phyloP scores from a whole-genome alignment of 2,888 invertebrate genomes.

The Tortricodes alternella region DNA sequence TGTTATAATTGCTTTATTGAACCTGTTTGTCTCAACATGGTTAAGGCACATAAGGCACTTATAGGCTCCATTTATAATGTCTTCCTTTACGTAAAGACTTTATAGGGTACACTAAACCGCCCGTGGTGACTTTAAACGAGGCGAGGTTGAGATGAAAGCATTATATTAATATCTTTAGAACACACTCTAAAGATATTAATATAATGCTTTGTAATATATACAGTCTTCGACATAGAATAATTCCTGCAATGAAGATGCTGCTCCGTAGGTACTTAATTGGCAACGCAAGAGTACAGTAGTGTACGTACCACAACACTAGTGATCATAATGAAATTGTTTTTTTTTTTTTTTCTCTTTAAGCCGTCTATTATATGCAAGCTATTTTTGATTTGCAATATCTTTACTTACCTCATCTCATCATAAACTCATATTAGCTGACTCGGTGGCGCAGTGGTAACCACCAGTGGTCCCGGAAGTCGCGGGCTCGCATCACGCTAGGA shows the following conservation, averaged over 20 bases:
- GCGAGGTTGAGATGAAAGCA: constrained; percentile 5
- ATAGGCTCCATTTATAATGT: constrained; percentile 3
- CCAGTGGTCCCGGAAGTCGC: no score
- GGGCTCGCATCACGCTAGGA: no score
- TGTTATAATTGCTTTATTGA: constrained; percentile 1
- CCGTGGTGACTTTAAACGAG: constrained; percentile 24
- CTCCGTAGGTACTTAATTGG: constrained; percentile 4
- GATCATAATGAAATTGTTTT: no score
- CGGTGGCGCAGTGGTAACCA: no score
- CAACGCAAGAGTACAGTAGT: background rate
- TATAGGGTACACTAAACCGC: constrained; percentile 19
- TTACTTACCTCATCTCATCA: no score
- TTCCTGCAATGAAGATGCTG: constrained; percentile 5
- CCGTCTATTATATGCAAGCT: no score
- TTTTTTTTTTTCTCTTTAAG: background rate
- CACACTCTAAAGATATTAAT: no score
- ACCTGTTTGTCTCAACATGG: constrained; percentile 1
- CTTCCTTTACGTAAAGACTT: constrained; percentile 19
- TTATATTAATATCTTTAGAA: constrained; percentile 12
- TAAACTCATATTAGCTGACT: no score
- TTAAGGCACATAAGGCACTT: constrained; percentile 12
- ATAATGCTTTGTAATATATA: background rate
- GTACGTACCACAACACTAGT: no score
- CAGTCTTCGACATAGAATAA: constrained; percentile 3
- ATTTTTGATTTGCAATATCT: no score